Evolutionary conservation across 2,888 invertebrate species (phyloP).

Genomic region (Plebejus argus): DNA sequence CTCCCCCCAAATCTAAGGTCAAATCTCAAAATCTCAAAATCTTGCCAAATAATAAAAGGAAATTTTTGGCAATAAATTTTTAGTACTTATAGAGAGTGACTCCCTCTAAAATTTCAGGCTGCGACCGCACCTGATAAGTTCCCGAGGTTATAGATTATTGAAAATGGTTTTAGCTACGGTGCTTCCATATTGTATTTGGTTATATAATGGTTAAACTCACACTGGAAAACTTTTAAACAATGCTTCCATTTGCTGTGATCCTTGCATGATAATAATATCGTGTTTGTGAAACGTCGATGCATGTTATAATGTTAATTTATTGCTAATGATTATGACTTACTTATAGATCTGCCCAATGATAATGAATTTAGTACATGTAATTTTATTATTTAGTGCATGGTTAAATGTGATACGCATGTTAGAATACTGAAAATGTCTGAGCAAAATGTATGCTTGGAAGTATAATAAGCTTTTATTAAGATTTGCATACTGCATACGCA

Average conservation of each 20-base stretch:
- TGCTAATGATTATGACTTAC: not conserved
- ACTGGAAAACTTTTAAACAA: conserved; percentile 14
- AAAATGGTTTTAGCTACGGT: not conserved
- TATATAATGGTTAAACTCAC: not conserved
- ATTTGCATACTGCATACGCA: not conserved
- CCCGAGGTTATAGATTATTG: too few species aligned
- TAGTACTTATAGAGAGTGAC: too few species aligned
- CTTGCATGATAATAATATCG: conserved; percentile 39
- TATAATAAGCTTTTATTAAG: not conserved
- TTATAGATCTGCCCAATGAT: not conserved
- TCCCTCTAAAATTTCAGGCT: too few species aligned
- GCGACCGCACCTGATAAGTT: too few species aligned
- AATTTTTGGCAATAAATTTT: too few species aligned
- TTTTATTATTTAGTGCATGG: conserved; percentile 20
- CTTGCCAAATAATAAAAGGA: too few species aligned
- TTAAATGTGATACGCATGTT: conserved; percentile 3
- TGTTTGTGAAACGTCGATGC: conserved; percentile 42
- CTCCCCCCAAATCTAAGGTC: too few species aligned
- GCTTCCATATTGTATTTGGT: not conserved
- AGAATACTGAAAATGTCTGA: conserved; percentile 1
- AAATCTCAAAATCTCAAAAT: too few species aligned
- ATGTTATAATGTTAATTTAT: conserved; percentile 31
- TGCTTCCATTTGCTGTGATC: conserved; percentile 39
- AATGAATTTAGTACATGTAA: not conserved
- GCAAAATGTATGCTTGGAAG: not conserved